A percentile compares a stretch with the other conserved stretches of the same genome.
phyloP scores from a whole-genome alignment of 2,888 invertebrate genomes.

The Hemicrepidius hirtus region DNA sequence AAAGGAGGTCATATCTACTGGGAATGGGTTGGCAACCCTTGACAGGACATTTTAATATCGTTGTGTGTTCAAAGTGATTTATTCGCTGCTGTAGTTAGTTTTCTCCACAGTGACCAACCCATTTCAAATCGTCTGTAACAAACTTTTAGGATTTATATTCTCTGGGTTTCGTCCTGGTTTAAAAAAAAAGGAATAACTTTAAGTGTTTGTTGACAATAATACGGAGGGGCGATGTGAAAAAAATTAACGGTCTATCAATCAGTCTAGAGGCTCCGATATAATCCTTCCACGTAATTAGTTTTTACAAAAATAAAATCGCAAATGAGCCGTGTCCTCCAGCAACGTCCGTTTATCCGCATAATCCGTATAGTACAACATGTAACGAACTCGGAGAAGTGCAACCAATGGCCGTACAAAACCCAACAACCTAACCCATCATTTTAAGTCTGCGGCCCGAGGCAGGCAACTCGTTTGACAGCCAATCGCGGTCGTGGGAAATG shows the following conservation, averaged over 20 bases:
- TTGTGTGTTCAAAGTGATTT: slow-evolving; percentile 15
- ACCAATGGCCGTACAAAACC: slow-evolving; percentile 48
- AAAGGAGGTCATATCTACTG: slow-evolving; percentile 10
- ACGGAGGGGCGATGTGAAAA: slow-evolving; percentile 53
- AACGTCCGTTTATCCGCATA: slow-evolving; percentile 34
- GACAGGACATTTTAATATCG: slow-evolving; percentile 20
- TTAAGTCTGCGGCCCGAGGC: slow-evolving; percentile 55
- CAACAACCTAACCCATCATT: slow-evolving; percentile 55
- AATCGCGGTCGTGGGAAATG: slow-evolving; percentile 58
- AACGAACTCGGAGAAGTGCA: slow-evolving; percentile 34
- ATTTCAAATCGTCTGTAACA: slow-evolving; percentile 13
- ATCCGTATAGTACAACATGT: slow-evolving; percentile 38
- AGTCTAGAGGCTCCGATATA: slow-evolving; percentile 30
- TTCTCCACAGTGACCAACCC: slow-evolving; percentile 22
- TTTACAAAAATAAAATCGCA: slow-evolving; percentile 44
- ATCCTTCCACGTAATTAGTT: slow-evolving; percentile 40
- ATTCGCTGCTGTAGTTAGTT: slow-evolving; percentile 22
- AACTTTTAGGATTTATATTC: slow-evolving; percentile 16
- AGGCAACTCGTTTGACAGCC: slow-evolving; percentile 58
- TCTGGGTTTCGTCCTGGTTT: background rate
- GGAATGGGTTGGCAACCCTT: slow-evolving; percentile 19
- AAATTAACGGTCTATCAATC: slow-evolving; percentile 42
- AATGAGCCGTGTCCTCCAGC: slow-evolving; percentile 41
- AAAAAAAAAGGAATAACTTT: too few relatives aligned
- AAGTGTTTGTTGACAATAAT: slow-evolving; percentile 19